These are phyloP conservation scores for Apomyelois bistriatella DNA, from an alignment of 2,888 invertebrate species.

Conservation along the genomic window DNA sequence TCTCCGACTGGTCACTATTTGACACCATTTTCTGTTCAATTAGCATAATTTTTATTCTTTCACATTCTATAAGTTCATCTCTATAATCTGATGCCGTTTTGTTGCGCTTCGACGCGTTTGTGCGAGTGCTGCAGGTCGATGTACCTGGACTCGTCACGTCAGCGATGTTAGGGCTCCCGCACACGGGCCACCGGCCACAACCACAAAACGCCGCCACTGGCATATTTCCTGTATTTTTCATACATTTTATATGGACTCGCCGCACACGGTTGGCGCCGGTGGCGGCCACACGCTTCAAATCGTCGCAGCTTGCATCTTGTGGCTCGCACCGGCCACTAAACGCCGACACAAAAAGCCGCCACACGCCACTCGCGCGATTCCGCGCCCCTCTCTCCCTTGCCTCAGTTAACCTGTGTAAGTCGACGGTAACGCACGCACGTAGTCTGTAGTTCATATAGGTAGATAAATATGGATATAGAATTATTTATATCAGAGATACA, in stretches of 20 bases:
- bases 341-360: slow-evolving; percentile 19
- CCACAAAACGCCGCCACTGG: slow-evolving; percentile 28
- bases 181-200: slow-evolving; percentile 26
- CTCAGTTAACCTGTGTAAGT: slow-evolving; percentile 19
- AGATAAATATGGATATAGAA: too few relatives aligned
- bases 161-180: slow-evolving; percentile 17
- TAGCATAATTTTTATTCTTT: too few relatives aligned
- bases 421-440: slow-evolving; percentile 24
- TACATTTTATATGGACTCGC: slow-evolving; percentile 9
- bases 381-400: slow-evolving; percentile 15
- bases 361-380: slow-evolving; percentile 18
- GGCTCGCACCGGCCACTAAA: slow-evolving; percentile 23
- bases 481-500: slow-evolving; percentile 28
- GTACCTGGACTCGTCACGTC: too few relatives aligned
- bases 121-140: too few relatives aligned
- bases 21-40: too few relatives aligned
- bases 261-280: slow-evolving; percentile 24
- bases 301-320: slow-evolving; percentile 18
- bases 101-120: too few relatives aligned
- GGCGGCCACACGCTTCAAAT: slow-evolving; percentile 24
- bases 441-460: slow-evolving; percentile 22
- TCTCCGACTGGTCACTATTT: too few relatives aligned
- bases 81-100: too few relatives aligned
- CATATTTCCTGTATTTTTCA: slow-evolving; percentile 25
- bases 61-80: too few relatives aligned